These are phyloP conservation scores for Cryptus armator DNA, from an alignment of 2,888 invertebrate species.

Conservation along the genomic window DNA sequence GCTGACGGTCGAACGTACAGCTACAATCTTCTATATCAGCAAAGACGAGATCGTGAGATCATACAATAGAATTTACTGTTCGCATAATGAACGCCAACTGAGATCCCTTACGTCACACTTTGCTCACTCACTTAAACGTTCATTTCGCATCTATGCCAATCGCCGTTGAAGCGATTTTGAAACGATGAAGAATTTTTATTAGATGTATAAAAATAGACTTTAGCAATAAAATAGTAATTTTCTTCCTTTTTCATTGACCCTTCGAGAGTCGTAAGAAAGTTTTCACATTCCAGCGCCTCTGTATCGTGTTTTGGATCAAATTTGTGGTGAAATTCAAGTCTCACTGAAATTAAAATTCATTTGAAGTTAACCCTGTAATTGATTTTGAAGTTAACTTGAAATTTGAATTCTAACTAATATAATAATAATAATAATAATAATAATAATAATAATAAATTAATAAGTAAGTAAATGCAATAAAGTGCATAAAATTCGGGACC, in stretches of 20 bases:
- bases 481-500: too few species aligned
- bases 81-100: constrained; percentile 28
- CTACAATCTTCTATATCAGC: constrained; percentile 1
- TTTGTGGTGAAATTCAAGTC: too few species aligned
- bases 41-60: constrained; percentile 30
- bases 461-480: too few species aligned
- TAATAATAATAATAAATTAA: too few species aligned
- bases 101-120: constrained; percentile 30
- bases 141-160: not conserved
- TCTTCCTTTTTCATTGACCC: not conserved
- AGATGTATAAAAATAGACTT: not conserved
- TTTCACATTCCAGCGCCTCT: too few species aligned
- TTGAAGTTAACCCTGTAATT: too few species aligned
- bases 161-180: not conserved
- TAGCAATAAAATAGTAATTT: not conserved
- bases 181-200: not conserved
- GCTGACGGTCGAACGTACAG: constrained; percentile 15
- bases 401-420: too few species aligned
- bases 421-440: too few species aligned
- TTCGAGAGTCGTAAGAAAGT: not conserved
- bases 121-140: constrained; percentile 20
- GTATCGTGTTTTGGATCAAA: too few species aligned
- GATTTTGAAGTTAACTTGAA: too few species aligned
- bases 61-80: constrained; percentile 49
- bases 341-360: too few species aligned